These are phyloP conservation scores for Acronicta alni DNA, from an alignment of 2,888 invertebrate species.

Conservation along the genomic window DNA sequence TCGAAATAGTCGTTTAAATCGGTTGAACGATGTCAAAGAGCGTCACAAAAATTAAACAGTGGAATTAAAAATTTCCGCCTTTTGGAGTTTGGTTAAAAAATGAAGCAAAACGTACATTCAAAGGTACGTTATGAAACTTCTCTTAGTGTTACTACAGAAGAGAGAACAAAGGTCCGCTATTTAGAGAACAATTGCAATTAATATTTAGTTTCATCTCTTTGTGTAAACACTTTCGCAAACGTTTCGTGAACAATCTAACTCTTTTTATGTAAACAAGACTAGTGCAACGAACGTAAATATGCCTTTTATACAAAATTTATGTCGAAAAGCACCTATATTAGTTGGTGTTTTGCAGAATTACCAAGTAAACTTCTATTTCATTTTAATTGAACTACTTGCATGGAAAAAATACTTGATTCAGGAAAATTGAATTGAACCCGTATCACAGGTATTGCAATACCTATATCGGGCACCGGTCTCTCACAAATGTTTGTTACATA, in stretches of 20 bases:
- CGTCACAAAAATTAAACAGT: too few relatives aligned
- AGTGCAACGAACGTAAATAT: not conserved
- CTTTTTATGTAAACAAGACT: slow-evolving; percentile 1
- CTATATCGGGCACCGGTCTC: too few relatives aligned
- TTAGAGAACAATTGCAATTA: slow-evolving; percentile 54
- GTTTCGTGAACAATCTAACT: slow-evolving; percentile 12
- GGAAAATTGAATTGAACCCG: too few relatives aligned
- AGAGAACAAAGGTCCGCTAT: slow-evolving; percentile 48
- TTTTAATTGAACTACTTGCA: not conserved
- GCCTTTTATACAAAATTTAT: not conserved
- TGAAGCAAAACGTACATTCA: slow-evolving; percentile 16
- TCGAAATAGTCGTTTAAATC: too few relatives aligned
- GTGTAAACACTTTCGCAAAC: slow-evolving; percentile 18
- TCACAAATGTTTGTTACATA: too few relatives aligned
- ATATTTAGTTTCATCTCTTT: slow-evolving; percentile 57
- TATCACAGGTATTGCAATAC: too few relatives aligned
- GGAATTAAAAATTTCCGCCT: too few relatives aligned
- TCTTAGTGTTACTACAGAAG: slow-evolving; percentile 27
- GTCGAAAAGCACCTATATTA: not conserved
- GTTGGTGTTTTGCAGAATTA: not conserved
- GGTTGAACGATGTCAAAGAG: too few relatives aligned
- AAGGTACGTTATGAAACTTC: slow-evolving; percentile 33
- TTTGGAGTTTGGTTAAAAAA: not conserved
- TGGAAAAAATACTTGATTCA: not conserved
- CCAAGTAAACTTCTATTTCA: not conserved